Evolutionary conservation across 2,888 invertebrate genomes (phyloP).

Genomic region (Drosophila helvetica): DNA sequence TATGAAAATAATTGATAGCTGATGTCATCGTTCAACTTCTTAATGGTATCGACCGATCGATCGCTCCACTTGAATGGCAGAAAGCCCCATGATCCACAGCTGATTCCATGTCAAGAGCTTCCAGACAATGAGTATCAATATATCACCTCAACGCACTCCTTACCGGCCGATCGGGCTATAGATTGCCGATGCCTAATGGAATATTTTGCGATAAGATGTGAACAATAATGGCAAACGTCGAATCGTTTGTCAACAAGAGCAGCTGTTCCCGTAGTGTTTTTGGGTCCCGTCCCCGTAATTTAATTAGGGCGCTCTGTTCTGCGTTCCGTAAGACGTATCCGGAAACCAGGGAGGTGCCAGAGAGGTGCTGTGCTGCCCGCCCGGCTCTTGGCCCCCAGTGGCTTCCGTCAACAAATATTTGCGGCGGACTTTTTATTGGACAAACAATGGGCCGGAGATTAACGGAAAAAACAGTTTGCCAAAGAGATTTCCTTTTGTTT

Average conservation of each 20-base stretch:
- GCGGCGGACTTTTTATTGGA: slow-evolving; percentile 39
- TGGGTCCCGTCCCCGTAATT: slow-evolving; percentile 34
- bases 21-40: not conserved
- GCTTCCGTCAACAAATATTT: slow-evolving; percentile 71
- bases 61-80: slow-evolving; percentile 4
- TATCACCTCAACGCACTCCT: not conserved
- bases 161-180: slow-evolving; percentile 14
- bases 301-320: slow-evolving; percentile 36
- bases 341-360: slow-evolving; percentile 50
- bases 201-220: slow-evolving; percentile 49
- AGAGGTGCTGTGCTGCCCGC: slow-evolving; percentile 43
- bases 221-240: slow-evolving; percentile 41
- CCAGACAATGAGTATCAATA: slow-evolving; percentile 8
- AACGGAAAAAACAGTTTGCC: slow-evolving; percentile 70
- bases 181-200: slow-evolving; percentile 27
- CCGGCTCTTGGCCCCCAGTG: slow-evolving; percentile 30
- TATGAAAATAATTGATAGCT: not conserved
- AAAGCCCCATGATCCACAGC: slow-evolving; percentile 15
- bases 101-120: slow-evolving; percentile 21
- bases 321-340: slow-evolving; percentile 30
- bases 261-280: slow-evolving; percentile 29
- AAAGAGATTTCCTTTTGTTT: slow-evolving; percentile 44
- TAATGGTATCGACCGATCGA: not conserved
- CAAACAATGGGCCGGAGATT: slow-evolving; percentile 52
- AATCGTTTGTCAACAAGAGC: slow-evolving; percentile 47